A percentile compares a stretch with the other conserved stretches of the same genome.
Evolutionary conservation across 2,113 vertebrate species (phyloP).

Genomic region (Thalassoma bifasciatum): DNA sequence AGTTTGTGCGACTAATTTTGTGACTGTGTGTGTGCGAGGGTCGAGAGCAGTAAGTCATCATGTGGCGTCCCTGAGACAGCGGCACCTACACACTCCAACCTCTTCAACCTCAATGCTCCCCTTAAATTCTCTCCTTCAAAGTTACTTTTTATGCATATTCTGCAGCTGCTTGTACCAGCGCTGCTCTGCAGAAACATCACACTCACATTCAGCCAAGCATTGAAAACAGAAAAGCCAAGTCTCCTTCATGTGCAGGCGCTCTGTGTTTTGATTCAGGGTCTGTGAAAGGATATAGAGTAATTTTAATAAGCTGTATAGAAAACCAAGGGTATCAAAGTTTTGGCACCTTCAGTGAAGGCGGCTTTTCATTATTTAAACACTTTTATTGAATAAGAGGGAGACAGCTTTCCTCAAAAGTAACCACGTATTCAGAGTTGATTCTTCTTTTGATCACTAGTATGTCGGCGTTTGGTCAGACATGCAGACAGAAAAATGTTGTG

Average conservation of each 20-base stretch:
- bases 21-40: slow-evolving; percentile 27
- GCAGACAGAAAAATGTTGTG: too few species aligned
- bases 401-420: slow-evolving; percentile 3
- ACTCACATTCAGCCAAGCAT: slow-evolving; percentile 26
- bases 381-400: slow-evolving; percentile 20
- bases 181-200: slow-evolving; percentile 3
- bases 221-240: slow-evolving; percentile 39
- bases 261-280: slow-evolving; percentile 21
- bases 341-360: slow-evolving; percentile 1
- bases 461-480: too few species aligned
- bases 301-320: background rate
- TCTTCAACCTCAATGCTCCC: slow-evolving; percentile 38
- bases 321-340: background rate
- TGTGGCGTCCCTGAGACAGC: slow-evolving; percentile 34
- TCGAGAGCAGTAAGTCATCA: slow-evolving; percentile 42
- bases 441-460: background rate
- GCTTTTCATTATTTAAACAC: background rate
- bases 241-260: slow-evolving; percentile 12
- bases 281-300: background rate
- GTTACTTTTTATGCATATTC: slow-evolving; percentile 10
- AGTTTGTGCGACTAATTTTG: slow-evolving; percentile 22
- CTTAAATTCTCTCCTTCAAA: slow-evolving; percentile 41
- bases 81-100: slow-evolving; percentile 26
- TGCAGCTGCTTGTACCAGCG: slow-evolving; percentile 7
- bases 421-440: background rate